Conservation (phyloP, 2,113 vertebrate genomes). For the Axis porcinus region DNA sequence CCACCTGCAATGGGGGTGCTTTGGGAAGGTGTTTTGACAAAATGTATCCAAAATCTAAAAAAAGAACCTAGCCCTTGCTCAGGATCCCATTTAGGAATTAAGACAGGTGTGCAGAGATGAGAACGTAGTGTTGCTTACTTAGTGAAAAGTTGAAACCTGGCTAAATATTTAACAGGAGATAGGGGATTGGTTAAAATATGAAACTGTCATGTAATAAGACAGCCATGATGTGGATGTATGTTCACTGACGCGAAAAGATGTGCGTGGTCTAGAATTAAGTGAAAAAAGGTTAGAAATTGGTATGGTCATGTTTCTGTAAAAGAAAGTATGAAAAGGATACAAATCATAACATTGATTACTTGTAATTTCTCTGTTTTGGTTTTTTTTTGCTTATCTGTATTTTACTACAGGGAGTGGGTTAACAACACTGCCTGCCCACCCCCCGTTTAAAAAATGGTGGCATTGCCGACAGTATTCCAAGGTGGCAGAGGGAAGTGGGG, state of each 20-base stretch:
- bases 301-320: background rate
- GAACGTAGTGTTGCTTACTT: background rate
- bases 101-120: background rate
- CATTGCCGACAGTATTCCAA: background rate
- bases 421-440: background rate
- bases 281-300: background rate
- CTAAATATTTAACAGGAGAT: background rate
- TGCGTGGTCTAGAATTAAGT: fast-evolving
- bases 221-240: background rate
- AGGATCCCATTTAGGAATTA: background rate
- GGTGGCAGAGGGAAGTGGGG: background rate
- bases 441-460: background rate
- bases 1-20: background rate
- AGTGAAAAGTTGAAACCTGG: background rate
- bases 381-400: background rate
- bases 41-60: background rate
- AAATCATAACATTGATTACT: background rate
- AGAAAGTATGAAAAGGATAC: background rate
- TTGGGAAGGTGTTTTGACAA: background rate
- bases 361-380: background rate
- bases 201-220: fast-evolving
- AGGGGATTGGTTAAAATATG: background rate
- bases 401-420: background rate
- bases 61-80: background rate
- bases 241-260: background rate